Evolutionary conservation across 2,797 vertebrate genomes (phyloP).

Genomic region (Pygocentrus nattereri): DNA sequence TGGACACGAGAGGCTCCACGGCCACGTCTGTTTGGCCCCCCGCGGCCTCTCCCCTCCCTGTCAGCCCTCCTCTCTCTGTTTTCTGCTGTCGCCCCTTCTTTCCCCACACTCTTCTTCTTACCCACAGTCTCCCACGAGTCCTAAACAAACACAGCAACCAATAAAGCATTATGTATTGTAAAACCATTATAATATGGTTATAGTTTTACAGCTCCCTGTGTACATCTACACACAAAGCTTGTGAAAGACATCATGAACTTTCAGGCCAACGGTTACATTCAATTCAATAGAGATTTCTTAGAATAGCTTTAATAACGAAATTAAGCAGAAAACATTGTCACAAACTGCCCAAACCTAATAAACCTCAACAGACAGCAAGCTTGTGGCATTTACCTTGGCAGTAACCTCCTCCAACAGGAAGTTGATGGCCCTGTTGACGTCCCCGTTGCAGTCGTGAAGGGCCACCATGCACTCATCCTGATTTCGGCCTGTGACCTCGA

Average conservation of each 20-base stretch:
- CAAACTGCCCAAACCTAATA: conserved; percentile 15
- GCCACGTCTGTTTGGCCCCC: conserved; percentile 85
- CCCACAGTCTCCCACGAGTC: conserved; percentile 98
- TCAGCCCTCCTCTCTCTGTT: conserved; percentile 90
- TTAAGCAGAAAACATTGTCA: not conserved
- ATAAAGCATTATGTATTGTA: not conserved
- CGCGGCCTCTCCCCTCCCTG: conserved; percentile 87
- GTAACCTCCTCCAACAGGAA: conserved; percentile 94
- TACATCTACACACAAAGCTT: not conserved
- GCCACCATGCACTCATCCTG: conserved; percentile 97
- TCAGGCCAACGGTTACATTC: not conserved
- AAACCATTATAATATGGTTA: not conserved
- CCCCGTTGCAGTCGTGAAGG: conserved; percentile 96
- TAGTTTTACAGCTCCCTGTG: not conserved
- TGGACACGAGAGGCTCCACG: conserved; percentile 86
- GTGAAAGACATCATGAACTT: not conserved
- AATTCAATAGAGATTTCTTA: not conserved
- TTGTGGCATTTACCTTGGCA: conserved; percentile 81
- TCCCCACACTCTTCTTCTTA: conserved; percentile 92
- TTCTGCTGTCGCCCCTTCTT: conserved; percentile 83
- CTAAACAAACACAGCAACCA: conserved; percentile 67
- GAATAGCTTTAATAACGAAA: not conserved
- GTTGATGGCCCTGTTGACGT: conserved; percentile 97
- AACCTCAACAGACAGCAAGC: not conserved
- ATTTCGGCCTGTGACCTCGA: conserved; percentile 95